These are phyloP conservation scores for Tribolium castaneum DNA, from an alignment of 1,140 invertebrate genomes.

Conservation along the genomic window DNA sequence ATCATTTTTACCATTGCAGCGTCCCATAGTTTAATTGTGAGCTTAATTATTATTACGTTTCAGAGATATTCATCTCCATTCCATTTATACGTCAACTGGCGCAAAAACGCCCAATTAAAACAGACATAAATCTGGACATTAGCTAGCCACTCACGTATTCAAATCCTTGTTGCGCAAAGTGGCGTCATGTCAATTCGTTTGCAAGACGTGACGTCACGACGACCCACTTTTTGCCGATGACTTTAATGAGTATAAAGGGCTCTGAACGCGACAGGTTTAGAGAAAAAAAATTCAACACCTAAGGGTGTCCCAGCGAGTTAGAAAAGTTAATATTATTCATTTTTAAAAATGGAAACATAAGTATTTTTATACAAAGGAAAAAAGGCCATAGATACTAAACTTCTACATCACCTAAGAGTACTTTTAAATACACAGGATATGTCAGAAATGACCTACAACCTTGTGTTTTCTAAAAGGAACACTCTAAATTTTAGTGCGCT, in stretches of 20 bases:
- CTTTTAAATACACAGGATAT: no score
- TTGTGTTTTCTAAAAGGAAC: no score
- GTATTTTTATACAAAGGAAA: no score
- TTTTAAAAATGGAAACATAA: no score
- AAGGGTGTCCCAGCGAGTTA: no score
- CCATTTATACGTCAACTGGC: slow-evolving; percentile 29
- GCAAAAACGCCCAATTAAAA: slow-evolving; percentile 31
- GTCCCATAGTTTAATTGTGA: slow-evolving; percentile 18
- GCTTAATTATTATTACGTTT: slow-evolving; percentile 26
- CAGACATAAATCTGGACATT: slow-evolving; percentile 31
- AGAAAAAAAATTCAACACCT: no score
- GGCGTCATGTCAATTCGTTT: not conserved
- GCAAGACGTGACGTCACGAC: not conserved
- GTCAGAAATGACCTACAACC: no score
- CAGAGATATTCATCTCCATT: slow-evolving; percentile 18
- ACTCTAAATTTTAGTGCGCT: no score
- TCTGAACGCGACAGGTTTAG: no score
- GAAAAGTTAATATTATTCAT: no score
- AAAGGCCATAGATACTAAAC: no score
- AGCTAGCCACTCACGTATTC: not conserved
- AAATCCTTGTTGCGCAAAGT: not conserved
- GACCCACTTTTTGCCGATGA: not conserved
- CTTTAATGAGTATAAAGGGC: not conserved
- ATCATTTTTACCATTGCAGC: not conserved
- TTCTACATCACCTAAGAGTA: no score